phyloP scores from a whole-genome alignment of 2,113 vertebrate species.

The Ranitomeya variabilis region DNA sequence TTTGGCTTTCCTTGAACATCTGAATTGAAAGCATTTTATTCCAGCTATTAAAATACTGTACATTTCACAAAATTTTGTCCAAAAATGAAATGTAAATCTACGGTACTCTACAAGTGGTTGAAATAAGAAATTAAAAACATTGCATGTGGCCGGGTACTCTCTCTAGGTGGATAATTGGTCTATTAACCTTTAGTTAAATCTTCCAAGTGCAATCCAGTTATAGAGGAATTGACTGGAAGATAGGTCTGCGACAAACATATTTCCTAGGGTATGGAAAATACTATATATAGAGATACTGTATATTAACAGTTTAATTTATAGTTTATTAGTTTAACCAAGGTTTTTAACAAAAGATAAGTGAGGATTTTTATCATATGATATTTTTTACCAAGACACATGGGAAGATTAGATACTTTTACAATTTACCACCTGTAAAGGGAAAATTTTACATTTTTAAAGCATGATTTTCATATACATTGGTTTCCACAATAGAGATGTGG shows the following conservation, averaged over 20 bases:
- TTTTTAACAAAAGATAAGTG: slow-evolving; percentile 12
- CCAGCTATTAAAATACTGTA: not conserved
- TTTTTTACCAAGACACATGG: not conserved
- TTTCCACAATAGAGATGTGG: too few relatives aligned
- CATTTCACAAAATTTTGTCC: not conserved
- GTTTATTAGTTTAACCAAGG: too few relatives aligned
- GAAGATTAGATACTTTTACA: not conserved
- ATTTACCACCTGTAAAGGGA: too few relatives aligned
- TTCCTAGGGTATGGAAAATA: not conserved
- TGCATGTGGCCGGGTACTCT: slow-evolving; percentile 6
- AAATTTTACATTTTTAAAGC: not conserved
- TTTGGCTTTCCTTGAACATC: not conserved
- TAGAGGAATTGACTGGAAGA: not conserved
- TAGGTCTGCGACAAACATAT: slow-evolving; percentile 3
- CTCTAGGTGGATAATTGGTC: slow-evolving; percentile 38
- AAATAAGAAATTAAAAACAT: slow-evolving; percentile 27
- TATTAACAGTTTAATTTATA: too few relatives aligned
- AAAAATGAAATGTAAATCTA: slow-evolving; percentile 21
- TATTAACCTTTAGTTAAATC: slow-evolving; percentile 18
- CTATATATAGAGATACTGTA: too few relatives aligned
- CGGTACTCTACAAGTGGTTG: slow-evolving; percentile 18
- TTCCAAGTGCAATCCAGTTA: slow-evolving; percentile 23
- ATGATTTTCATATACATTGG: not conserved
- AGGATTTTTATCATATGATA: not conserved
- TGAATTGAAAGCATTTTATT: slow-evolving; percentile 18